Conservation (phyloP, 1,140 invertebrate species). For the Hycleus cichorii region DNA sequence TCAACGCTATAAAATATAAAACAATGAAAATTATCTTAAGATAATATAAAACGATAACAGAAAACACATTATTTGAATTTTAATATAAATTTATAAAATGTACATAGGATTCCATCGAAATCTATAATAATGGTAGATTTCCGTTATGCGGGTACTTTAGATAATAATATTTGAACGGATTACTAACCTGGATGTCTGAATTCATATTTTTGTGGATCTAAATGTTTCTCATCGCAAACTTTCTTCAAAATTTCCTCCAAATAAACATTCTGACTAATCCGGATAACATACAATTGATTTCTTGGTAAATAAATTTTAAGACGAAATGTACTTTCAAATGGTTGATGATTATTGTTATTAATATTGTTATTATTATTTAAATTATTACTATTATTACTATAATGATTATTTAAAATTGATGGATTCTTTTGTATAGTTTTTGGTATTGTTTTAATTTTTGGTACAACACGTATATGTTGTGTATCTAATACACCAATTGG, state of each 20-base stretch:
- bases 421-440: constrained; percentile 19
- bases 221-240: constrained; percentile 73
- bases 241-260: constrained; percentile 60
- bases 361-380: too few relatives aligned
- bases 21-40: constrained; percentile 5
- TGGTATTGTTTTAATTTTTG: constrained; percentile 34
- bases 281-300: constrained; percentile 71
- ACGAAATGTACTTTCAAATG: constrained; percentile 69
- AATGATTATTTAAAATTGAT: constrained; percentile 1
- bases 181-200: constrained; percentile 67
- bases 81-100: too few relatives aligned
- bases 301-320: constrained; percentile 75
- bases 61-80: background rate
- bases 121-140: too few relatives aligned
- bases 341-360: constrained; percentile 42
- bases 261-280: constrained; percentile 60
- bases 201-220: constrained; percentile 68
- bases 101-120: too few relatives aligned
- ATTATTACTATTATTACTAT: too few relatives aligned
- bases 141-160: too few relatives aligned
- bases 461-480: constrained; percentile 42
- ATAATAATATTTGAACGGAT: too few relatives aligned
- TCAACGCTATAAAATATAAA: constrained; percentile 4
- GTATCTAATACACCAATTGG: constrained; percentile 62
- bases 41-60: background rate